Conservation (phyloP, 2,113 vertebrate species). For the Gopherus flavomarginatus region DNA sequence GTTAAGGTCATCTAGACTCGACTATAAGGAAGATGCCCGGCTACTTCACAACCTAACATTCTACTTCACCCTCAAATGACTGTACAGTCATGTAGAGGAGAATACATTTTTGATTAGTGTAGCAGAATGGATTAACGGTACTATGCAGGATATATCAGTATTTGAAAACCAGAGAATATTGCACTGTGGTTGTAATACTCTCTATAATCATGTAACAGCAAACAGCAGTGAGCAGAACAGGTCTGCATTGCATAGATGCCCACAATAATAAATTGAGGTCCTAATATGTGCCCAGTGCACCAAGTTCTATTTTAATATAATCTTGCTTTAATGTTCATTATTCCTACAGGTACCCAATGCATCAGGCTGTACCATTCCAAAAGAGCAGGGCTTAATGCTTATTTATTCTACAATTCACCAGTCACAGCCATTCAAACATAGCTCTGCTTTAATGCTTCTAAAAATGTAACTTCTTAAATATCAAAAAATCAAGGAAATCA, state of each 20-base stretch:
- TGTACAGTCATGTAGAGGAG: neutral
- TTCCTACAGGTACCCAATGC: neutral
- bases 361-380: neutral
- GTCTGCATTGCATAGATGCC: neutral
- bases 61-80: neutral
- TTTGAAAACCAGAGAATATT: neutral
- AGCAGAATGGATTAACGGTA: neutral
- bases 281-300: fast-evolving
- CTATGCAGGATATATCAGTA: neutral
- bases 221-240: neutral
- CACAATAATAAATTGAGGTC: fast-evolving
- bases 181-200: neutral
- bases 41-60: neutral
- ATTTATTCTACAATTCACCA: neutral
- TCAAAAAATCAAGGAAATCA: neutral
- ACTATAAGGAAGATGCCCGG: neutral
- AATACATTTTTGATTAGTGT: neutral
- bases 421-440: neutral
- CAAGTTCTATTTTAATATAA: neutral
- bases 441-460: neutral
- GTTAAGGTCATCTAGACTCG: neutral
- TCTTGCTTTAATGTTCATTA: fast-evolving
- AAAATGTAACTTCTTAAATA: neutral
- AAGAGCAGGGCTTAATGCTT: fast-evolving
- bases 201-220: fast-evolving